Conservation (phyloP, 1,140 invertebrate genomes). For the Akabosia matsudoensis region DNA sequence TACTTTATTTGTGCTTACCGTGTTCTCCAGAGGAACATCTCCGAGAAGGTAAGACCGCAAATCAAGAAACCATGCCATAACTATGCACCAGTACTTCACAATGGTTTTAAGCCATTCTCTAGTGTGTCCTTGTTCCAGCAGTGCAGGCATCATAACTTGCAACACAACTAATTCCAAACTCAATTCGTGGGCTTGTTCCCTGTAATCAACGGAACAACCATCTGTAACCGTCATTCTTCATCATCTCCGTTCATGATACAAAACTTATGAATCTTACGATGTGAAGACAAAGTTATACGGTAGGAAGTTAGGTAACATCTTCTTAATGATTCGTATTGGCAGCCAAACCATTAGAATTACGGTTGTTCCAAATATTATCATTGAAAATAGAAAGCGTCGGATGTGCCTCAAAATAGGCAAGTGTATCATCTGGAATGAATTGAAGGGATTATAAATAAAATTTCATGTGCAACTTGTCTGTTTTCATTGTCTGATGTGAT, state of each 20-base stretch:
- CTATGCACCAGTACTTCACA: slow-evolving; percentile 82
- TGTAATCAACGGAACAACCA: slow-evolving; percentile 47
- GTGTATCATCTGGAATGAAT: slow-evolving; percentile 83
- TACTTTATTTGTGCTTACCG: slow-evolving; percentile 38
- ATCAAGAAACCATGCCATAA: slow-evolving; percentile 78
- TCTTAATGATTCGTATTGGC: slow-evolving; percentile 83
- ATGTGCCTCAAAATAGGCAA: slow-evolving; percentile 87
- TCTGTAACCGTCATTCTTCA: not conserved
- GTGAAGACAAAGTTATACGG: slow-evolving; percentile 81
- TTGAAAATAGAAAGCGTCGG: slow-evolving; percentile 82
- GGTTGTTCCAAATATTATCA: slow-evolving; percentile 92
- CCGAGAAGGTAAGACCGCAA: slow-evolving; percentile 85
- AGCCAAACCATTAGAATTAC: slow-evolving; percentile 95
- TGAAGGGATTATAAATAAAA: slow-evolving; percentile 16
- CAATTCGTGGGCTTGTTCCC: slow-evolving; percentile 74
- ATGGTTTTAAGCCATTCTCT: slow-evolving; percentile 85
- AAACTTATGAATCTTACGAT: slow-evolving; percentile 52
- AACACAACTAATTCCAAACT: slow-evolving; percentile 88
- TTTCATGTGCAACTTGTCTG: not conserved
- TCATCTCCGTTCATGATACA: too few relatives aligned
- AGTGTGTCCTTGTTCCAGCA: slow-evolving; percentile 94
- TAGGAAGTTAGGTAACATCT: slow-evolving; percentile 78
- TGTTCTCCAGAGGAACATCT: slow-evolving; percentile 53
- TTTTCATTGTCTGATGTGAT: not conserved
- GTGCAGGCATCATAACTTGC: slow-evolving; percentile 67